Evolutionary conservation across 2,888 invertebrate species (phyloP).

Genomic region (Conistra vaccinii): DNA sequence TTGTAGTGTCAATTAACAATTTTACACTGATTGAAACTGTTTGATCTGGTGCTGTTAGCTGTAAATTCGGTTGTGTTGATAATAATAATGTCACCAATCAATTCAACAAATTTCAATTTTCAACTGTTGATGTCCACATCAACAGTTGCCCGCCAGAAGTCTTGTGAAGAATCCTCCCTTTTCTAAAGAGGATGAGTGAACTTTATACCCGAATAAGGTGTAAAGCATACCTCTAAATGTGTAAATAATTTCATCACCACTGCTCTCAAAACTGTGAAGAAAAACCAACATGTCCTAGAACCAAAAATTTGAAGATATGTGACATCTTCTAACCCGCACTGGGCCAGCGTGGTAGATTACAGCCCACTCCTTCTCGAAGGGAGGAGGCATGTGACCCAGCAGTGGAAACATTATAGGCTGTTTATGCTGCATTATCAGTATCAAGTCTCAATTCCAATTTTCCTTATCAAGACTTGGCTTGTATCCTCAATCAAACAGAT

Average conservation of each 20-base stretch:
- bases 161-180: too few relatives aligned
- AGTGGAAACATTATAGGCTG: neutral
- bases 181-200: too few relatives aligned
- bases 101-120: too few relatives aligned
- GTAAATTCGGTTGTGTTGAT: neutral
- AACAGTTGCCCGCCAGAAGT: too few relatives aligned
- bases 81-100: too few relatives aligned
- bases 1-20: constrained; percentile 8
- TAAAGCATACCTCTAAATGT: too few relatives aligned
- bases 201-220: too few relatives aligned
- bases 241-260: neutral
- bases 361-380: neutral
- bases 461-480: neutral
- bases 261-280: neutral
- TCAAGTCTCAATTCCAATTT: neutral
- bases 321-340: neutral
- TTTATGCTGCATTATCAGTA: neutral
- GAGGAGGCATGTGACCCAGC: neutral
- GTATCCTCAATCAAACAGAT: constrained; percentile 25
- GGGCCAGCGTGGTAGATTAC: neutral
- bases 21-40: constrained; percentile 24
- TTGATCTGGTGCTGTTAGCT: neutral
- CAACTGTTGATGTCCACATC: too few relatives aligned
- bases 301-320: neutral
- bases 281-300: neutral